These are phyloP conservation scores for Gibbula magus DNA, from an alignment of 2,888 invertebrate genomes.

Conservation along the genomic window DNA sequence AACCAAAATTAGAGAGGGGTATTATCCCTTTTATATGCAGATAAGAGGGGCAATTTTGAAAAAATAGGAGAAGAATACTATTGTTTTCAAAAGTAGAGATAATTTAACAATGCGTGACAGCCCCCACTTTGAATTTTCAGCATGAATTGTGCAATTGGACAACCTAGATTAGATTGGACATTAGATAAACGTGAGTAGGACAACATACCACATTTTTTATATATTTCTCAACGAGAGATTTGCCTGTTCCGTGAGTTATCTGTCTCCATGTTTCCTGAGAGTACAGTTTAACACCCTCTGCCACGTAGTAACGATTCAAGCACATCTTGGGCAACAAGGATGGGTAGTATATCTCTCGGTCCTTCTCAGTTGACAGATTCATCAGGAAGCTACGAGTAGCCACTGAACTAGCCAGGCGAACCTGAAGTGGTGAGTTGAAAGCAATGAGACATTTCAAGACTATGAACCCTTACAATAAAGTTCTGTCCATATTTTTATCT, in stretches of 20 bases:
- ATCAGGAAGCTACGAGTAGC: slow-evolving; percentile 77
- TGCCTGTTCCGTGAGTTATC: slow-evolving; percentile 76
- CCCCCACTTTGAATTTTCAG: too few relatives aligned
- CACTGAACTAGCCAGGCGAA: slow-evolving; percentile 77
- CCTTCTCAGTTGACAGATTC: slow-evolving; percentile 72
- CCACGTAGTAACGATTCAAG: slow-evolving; percentile 79
- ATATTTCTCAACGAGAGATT: slow-evolving; percentile 76
- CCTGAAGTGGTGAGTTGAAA: slow-evolving; percentile 63
- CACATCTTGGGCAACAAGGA: slow-evolving; percentile 78
- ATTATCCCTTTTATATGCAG: too few relatives aligned
- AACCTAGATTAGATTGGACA: too few relatives aligned
- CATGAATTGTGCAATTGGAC: too few relatives aligned
- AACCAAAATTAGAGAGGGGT: too few relatives aligned
- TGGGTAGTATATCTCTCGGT: slow-evolving; percentile 75
- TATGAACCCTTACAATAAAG: too few relatives aligned
- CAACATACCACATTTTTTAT: slow-evolving; percentile 73
- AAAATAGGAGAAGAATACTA: too few relatives aligned
- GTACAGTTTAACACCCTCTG: slow-evolving; percentile 78
- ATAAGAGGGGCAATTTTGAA: too few relatives aligned
- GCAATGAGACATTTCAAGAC: too few relatives aligned
- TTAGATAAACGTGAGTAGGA: background rate
- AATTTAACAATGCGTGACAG: too few relatives aligned
- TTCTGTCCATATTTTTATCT: too few relatives aligned
- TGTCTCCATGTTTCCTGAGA: slow-evolving; percentile 79
- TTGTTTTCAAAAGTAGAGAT: too few relatives aligned